Conservation (phyloP, 2,888 invertebrate genomes). For the Hydrotaea diabolus region DNA sequence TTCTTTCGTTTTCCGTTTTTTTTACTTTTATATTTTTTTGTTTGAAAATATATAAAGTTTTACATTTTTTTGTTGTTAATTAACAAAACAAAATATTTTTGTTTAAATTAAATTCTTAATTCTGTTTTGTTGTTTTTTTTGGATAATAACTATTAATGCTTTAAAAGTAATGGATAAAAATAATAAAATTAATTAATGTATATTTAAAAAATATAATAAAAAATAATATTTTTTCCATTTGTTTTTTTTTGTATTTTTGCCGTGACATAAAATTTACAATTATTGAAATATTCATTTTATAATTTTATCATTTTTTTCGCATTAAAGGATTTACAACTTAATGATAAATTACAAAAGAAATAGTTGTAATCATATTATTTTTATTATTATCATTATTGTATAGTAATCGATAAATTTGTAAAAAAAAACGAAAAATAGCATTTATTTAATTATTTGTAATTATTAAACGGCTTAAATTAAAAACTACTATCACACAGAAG, state of each 20-base stretch:
- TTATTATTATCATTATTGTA: conserved; percentile 64
- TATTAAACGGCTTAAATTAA: conserved; percentile 76
- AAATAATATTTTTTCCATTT: conserved; percentile 55
- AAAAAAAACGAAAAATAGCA: conserved; percentile 69
- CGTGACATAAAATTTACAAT: conserved; percentile 61
- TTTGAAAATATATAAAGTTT: conserved; percentile 63
- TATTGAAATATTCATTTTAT: conserved; percentile 50
- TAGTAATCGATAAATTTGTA: conserved; percentile 69
- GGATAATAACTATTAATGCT: conserved; percentile 63
- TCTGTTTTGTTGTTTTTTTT: conserved; percentile 47
- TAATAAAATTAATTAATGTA: conserved; percentile 64
- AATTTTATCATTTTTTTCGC: conserved; percentile 5
- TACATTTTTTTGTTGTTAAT: conserved; percentile 57
- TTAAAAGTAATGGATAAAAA: conserved; percentile 63
- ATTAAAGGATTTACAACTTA: conserved; percentile 74
- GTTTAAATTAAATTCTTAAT: conserved; percentile 63
- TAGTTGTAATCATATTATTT: conserved; percentile 48
- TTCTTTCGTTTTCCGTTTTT: conserved; percentile 68
- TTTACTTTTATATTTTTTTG: conserved; percentile 65
- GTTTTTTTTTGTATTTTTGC: conserved; percentile 43
- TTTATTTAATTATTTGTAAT: conserved; percentile 62
- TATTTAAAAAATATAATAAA: conserved; percentile 65
- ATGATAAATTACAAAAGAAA: conserved; percentile 62
- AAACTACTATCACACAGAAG: conserved; percentile 81
- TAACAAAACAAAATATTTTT: conserved; percentile 56